Base-by-base conservation (phyloP, 2,888 invertebrate genomes). In the Invenusta paracnida region DNA sequence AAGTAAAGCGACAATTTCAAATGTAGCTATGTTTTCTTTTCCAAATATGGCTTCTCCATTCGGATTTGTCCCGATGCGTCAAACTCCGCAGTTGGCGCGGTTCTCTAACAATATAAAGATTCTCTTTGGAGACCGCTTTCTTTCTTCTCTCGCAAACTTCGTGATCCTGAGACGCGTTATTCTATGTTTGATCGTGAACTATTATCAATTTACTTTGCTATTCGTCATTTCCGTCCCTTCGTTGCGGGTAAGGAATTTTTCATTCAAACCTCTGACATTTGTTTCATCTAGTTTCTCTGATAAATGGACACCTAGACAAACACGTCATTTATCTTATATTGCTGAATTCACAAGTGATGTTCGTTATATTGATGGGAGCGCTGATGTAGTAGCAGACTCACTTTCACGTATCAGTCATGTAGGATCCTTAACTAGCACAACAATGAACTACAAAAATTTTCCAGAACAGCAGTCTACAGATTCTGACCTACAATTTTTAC, bases 291-390 rank as follows among this genome's bases (percentile, higher is more conserved):
- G 89, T 86, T 89, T 89, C 17, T 31, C 88, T 0, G 89, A 89
- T 0, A 89, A 89, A 1, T 89, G 89, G 5, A 89, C 90, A 0
- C 91, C 91, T 0, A 84, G 91, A 0, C 91, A 91, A 86, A 87
- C 88, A 17, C 86, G 90, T 0, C 89, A 91, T 11, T 87, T 92
- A 0, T 83, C 86, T 0, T 1, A 67, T 23, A 83, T 83, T 30
- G 28, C 83, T 0, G 83, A 83, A 81, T 83, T 67, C 48, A 29
- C 67, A 25, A 84, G 83, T 5, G n/a, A 27, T 29, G 84, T n/a
- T n/a, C n/a, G n/a, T n/a, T n/a, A n/a, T n/a, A n/a, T n/a, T n/a
- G n/a, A n/a, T n/a, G 85, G 13, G 23, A 82, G 17, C 23, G 23
- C 11, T 84, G 84, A 28, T n/a, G 84, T 84, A 0, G 85, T 85